Conservation (phyloP, 2,113 vertebrate species). For the human (Homo sapiens) region DNA sequence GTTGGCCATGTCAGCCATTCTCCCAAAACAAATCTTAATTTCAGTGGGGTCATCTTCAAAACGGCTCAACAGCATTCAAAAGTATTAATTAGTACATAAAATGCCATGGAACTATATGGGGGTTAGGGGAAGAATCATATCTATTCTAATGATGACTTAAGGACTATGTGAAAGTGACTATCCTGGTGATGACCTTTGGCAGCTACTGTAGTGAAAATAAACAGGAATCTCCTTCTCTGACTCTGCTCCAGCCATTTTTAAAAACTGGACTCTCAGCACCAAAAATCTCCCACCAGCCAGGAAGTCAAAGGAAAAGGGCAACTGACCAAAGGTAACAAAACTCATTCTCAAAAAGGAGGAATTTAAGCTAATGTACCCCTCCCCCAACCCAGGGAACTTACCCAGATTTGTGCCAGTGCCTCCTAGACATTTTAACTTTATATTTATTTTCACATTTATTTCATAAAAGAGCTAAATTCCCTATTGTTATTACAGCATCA, state of each 20-base stretch:
- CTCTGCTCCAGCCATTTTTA: neutral
- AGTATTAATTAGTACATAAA: neutral
- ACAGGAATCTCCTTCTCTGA: neutral
- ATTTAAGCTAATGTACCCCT: neutral
- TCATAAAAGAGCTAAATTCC: conserved; percentile 23
- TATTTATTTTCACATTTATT: neutral
- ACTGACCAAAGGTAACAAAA: neutral
- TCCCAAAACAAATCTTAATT: neutral
- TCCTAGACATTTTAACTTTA: neutral
- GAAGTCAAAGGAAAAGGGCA: neutral
- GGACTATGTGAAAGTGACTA: neutral
- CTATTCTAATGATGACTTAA: neutral
- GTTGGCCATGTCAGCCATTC: neutral
- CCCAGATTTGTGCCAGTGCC: neutral
- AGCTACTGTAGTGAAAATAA: neutral
- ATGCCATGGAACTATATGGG: neutral
- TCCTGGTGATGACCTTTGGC: neutral
- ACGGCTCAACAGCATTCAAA: neutral
- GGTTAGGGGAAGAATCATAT: neutral
- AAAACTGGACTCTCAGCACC: neutral
- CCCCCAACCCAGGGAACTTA: neutral
- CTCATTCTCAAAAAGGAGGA: neutral
- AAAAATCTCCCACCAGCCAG: neutral
- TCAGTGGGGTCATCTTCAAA: neutral
- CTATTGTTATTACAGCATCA: neutral